These are phyloP conservation scores for Gadopsis marmoratus DNA, from an alignment of 2,797 vertebrate species.

Conservation along the genomic window DNA sequence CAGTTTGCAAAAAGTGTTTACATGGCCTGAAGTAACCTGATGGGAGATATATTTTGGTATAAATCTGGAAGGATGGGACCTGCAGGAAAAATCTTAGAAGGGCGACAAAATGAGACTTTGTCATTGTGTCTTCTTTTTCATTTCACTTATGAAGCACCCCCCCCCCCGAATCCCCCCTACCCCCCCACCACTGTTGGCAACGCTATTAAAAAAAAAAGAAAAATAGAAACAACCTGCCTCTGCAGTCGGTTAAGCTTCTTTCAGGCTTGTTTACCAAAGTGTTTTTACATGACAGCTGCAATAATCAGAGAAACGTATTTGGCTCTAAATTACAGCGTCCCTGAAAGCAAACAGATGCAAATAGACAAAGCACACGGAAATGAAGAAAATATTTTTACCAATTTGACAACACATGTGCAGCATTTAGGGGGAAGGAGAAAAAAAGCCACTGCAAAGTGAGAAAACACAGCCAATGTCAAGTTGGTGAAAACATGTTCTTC, in stretches of 20 bases:
- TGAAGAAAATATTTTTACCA: neutral
- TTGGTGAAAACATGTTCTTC: neutral
- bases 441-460: neutral
- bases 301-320: slow-evolving; percentile 28
- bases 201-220: neutral
- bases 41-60: slow-evolving; percentile 42
- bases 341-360: slow-evolving; percentile 26
- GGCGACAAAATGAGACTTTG: slow-evolving; percentile 1
- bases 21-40: slow-evolving; percentile 23
- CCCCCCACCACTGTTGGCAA: neutral
- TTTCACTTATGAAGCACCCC: neutral
- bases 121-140: neutral
- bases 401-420: neutral
- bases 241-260: slow-evolving; percentile 56
- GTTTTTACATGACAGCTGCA: slow-evolving; percentile 51
- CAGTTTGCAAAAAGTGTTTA: slow-evolving; percentile 12
- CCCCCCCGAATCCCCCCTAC: neutral
- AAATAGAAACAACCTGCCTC: slow-evolving; percentile 3
- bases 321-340: slow-evolving; percentile 18
- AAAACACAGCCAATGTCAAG: neutral
- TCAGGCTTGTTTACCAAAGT: slow-evolving; percentile 55
- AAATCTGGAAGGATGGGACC: slow-evolving; percentile 27
- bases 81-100: neutral
- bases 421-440: neutral
- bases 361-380: neutral